phyloP scores from a whole-genome alignment of 2,888 invertebrate species.

The Chaitophorus viminalis region DNA sequence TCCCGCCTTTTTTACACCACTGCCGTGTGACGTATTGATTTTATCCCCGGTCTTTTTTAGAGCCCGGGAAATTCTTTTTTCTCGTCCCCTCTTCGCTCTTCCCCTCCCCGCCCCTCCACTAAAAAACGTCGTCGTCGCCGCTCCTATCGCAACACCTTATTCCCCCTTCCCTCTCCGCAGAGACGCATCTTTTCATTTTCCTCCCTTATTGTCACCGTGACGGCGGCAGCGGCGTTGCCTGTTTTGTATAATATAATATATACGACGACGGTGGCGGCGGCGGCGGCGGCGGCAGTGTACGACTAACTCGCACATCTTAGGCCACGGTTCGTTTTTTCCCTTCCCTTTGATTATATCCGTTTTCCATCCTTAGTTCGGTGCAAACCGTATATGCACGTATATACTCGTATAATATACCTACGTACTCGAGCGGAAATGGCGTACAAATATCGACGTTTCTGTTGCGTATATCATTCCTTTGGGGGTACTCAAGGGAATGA shows the following conservation, averaged over 20 bases:
- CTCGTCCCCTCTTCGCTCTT: conserved; percentile 55
- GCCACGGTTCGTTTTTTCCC: conserved; percentile 1
- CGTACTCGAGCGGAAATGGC: no score
- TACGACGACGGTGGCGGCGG: no score
- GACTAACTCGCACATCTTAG: neutral
- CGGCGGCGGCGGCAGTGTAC: neutral
- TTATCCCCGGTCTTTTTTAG: conserved; percentile 65
- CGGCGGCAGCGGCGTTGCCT: conserved; percentile 54
- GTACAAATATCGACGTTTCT: no score
- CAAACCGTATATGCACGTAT: no score
- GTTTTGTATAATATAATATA: conserved; percentile 53
- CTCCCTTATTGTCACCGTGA: conserved; percentile 25
- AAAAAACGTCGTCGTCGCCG: neutral
- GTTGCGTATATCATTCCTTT: no score
- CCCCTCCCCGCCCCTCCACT: neutral
- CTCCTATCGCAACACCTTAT: conserved; percentile 47
- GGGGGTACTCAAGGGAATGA: no score
- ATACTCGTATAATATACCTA: no score
- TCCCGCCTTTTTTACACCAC: conserved; percentile 41
- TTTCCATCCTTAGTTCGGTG: no score
- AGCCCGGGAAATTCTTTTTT: conserved; percentile 63
- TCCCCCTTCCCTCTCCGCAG: neutral
- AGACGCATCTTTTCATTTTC: neutral
- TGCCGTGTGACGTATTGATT: conserved; percentile 54
- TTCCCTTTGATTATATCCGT: neutral